Percentiles rank a stretch among this genome's conserved stretches.
phyloP scores from a whole-genome alignment of 2,113 vertebrate species.

The Eleginops maclovinus region DNA sequence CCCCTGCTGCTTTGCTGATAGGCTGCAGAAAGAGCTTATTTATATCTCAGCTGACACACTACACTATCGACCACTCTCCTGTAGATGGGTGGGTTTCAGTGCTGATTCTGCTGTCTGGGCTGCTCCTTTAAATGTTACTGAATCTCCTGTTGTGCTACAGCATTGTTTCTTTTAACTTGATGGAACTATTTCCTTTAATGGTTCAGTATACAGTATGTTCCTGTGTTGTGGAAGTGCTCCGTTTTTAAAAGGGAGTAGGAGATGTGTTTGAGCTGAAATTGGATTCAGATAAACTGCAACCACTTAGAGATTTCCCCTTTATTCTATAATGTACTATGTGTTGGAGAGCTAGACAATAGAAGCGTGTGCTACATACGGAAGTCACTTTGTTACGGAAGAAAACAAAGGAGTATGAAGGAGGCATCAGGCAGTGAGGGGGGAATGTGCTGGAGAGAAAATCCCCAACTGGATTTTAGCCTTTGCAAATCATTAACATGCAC shows the following conservation, averaged over 20 bases:
- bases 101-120: not conserved
- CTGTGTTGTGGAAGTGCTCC: not conserved
- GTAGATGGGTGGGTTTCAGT: conserved; percentile 20
- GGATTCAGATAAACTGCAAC: not conserved
- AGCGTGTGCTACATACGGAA: too few species aligned
- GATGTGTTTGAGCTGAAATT: not conserved
- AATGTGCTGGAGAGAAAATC: too few species aligned
- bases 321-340: too few species aligned
- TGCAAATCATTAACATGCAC: too few species aligned
- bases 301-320: too few species aligned
- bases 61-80: conserved; percentile 44
- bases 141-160: conserved; percentile 3
- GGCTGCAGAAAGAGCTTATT: conserved; percentile 50
- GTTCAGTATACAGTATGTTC: not conserved
- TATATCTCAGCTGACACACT: conserved; percentile 57
- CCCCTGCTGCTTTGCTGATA: conserved; percentile 24
- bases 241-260: not conserved
- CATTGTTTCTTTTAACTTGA: not conserved
- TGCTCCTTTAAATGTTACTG: conserved; percentile 13
- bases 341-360: too few species aligned
- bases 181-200: not conserved
- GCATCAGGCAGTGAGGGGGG: too few species aligned
- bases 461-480: too few species aligned
- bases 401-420: too few species aligned
- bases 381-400: too few species aligned